These are phyloP conservation scores for Phalloptychus januarius DNA, from an alignment of 2,797 vertebrate genomes.

Conservation along the genomic window DNA sequence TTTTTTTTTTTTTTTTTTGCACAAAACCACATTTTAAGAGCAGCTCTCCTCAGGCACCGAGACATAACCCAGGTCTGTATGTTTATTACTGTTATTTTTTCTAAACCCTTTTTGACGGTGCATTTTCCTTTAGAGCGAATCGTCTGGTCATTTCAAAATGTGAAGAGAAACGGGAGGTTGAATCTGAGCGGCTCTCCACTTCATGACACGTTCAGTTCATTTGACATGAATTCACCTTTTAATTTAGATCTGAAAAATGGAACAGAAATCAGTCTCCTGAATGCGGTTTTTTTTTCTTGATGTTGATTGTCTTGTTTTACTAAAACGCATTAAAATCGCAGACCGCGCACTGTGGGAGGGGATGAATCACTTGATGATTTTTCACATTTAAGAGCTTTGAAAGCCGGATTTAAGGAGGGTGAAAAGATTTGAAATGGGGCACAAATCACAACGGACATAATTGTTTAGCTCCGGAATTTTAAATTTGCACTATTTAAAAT, in stretches of 20 bases:
- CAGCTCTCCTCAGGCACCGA: slow-evolving; percentile 17
- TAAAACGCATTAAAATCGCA: not conserved
- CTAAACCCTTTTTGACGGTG: not conserved
- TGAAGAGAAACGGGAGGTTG: not conserved
- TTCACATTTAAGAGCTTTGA: not conserved
- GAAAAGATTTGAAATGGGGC: not conserved
- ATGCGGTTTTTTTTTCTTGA: not conserved
- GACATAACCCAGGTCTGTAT: slow-evolving; percentile 44
- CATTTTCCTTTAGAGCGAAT: not conserved
- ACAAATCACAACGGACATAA: not conserved
- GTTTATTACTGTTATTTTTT: not conserved
- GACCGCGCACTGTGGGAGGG: slow-evolving; percentile 3
- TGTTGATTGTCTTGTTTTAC: not conserved
- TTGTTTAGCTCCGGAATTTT: no score
- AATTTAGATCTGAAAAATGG: not conserved
- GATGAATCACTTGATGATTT: slow-evolving; percentile 30
- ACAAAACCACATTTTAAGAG: slow-evolving; percentile 63
- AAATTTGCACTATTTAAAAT: not conserved
- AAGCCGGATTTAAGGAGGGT: slow-evolving; percentile 1
- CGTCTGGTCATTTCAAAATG: not conserved
- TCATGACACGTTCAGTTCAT: not conserved
- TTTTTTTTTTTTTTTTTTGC: slow-evolving; percentile 67
- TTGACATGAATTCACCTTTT: not conserved
- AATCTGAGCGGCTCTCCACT: not conserved
- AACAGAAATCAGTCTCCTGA: not conserved